phyloP scores from a whole-genome alignment of 2,113 vertebrate genomes.

The Cygnus atratus region DNA sequence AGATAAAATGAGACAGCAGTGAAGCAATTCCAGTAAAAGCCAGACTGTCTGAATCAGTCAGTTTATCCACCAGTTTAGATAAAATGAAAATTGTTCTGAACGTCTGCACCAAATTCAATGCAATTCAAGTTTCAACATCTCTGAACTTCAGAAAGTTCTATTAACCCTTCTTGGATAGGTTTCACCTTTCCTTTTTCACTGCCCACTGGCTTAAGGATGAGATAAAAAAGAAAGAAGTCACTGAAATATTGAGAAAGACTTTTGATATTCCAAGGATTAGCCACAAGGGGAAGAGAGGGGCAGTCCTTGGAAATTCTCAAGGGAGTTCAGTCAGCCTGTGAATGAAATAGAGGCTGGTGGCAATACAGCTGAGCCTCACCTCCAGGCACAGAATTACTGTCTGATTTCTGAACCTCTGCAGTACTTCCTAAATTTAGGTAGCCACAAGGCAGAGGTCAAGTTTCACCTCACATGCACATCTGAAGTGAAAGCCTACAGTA shows the following conservation, averaged over 20 bases:
- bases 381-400: rapidly evolving
- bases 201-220: background rate
- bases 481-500: background rate
- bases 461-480: background rate
- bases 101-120: background rate
- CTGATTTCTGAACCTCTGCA: background rate
- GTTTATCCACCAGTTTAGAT: background rate
- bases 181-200: background rate
- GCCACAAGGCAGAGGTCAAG: background rate
- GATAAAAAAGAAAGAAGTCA: background rate
- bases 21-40: background rate
- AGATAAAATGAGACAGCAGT: background rate
- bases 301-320: background rate
- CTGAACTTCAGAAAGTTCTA: background rate
- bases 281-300: background rate
- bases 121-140: background rate
- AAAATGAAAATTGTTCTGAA: background rate
- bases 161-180: background rate
- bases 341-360: background rate
- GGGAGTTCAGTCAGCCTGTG: rapidly evolving
- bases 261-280: background rate
- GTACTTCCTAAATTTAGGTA: background rate
- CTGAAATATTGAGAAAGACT: background rate
- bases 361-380: background rate
- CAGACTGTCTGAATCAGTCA: background rate